Conservation (phyloP, 2,113 vertebrate genomes). For the Cheilinus undulatus region DNA sequence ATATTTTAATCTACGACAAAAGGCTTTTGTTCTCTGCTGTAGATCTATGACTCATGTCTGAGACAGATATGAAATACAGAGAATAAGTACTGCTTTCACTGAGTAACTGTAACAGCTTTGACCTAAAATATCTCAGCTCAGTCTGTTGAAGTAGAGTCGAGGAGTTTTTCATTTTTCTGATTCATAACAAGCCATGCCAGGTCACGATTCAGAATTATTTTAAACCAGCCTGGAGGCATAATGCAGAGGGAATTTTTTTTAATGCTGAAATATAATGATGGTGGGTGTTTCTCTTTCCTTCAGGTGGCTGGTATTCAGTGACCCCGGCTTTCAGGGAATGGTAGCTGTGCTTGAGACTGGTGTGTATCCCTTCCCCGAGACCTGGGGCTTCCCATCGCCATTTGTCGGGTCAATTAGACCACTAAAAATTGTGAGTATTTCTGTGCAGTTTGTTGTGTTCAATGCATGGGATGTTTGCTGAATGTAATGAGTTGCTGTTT, state of each 20-base stretch:
- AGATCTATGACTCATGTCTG: slow-evolving; percentile 29
- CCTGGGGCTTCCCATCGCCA: slow-evolving; percentile 89
- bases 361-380: slow-evolving; percentile 89
- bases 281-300: neutral
- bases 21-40: slow-evolving; percentile 20
- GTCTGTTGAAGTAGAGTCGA: neutral
- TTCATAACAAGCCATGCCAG: neutral
- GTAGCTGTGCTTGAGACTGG: slow-evolving; percentile 89
- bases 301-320: slow-evolving; percentile 95
- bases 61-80: neutral
- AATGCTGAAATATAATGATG: neutral
- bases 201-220: neutral
- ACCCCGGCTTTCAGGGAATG: slow-evolving; percentile 90
- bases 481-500: neutral
- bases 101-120: neutral
- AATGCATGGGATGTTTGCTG: neutral
- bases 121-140: neutral
- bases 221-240: neutral
- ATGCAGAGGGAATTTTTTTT: neutral
- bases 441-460: neutral
- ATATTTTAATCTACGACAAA: slow-evolving; percentile 23
- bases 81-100: neutral
- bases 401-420: slow-evolving; percentile 91
- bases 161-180: neutral
- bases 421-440: slow-evolving; percentile 89